Conservation (phyloP, 2,888 invertebrate genomes). For the Diogma glabrata region DNA sequence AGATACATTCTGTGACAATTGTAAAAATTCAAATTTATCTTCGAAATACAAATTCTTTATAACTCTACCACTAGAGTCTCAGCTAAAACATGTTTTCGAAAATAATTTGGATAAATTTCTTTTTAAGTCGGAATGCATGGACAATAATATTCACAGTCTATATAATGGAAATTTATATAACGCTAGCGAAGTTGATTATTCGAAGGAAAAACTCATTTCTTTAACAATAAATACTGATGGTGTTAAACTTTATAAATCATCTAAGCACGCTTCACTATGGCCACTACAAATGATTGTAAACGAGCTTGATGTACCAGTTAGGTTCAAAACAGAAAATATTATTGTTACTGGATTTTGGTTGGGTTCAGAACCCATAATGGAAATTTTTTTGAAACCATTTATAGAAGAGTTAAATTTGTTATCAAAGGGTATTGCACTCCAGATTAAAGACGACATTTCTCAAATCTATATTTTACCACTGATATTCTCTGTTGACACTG, state of each 20-base stretch:
- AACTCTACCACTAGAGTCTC: neutral
- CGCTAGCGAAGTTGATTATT: neutral
- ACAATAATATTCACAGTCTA: neutral
- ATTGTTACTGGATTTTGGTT: neutral
- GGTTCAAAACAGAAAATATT: constrained; percentile 8
- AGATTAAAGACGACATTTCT: neutral
- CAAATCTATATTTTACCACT: neutral
- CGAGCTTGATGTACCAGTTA: neutral
- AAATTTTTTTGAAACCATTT: constrained; percentile 5
- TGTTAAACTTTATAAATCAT: constrained; percentile 1
- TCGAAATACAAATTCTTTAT: neutral
- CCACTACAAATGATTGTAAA: constrained; percentile 3
- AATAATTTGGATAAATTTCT: no score
- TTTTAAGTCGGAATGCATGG: neutral
- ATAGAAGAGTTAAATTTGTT: constrained; percentile 5
- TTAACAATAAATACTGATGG: constrained; percentile 7
- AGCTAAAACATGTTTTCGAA: neutral
- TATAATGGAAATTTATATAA: constrained; percentile 5
- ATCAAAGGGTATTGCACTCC: neutral
- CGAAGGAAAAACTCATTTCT: neutral
- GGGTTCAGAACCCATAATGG: neutral
- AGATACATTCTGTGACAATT: neutral
- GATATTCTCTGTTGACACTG: constrained; percentile 1
- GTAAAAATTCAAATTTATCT: neutral
- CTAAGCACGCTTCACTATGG: constrained; percentile 3